Percentiles rank a stretch among this genome's conserved stretches.
Evolutionary conservation across 2,113 vertebrate genomes (phyloP).

Genomic region (Elephas maximus): DNA sequence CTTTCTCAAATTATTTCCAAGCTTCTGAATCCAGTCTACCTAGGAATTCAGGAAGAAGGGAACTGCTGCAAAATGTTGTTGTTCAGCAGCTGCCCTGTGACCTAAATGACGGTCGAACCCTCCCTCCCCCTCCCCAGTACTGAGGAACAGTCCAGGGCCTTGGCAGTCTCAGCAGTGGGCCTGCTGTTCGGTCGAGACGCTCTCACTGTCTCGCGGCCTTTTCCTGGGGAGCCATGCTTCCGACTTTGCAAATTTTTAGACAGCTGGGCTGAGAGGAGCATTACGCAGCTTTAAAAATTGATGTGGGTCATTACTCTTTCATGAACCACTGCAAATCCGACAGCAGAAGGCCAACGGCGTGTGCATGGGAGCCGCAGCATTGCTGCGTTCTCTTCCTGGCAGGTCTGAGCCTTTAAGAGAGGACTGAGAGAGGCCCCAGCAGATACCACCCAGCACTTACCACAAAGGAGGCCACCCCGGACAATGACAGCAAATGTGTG

Average conservation of each 20-base stretch:
- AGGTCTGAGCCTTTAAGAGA: slow-evolving; percentile 18
- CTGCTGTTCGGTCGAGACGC: background rate
- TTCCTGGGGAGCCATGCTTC: background rate
- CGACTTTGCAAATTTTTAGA: slow-evolving; percentile 66
- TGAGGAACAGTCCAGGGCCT: background rate
- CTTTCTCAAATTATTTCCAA: slow-evolving; percentile 13
- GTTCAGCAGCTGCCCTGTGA: background rate
- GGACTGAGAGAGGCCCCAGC: background rate
- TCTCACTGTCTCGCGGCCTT: background rate
- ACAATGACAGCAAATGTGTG: background rate
- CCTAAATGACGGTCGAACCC: background rate
- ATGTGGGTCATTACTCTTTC: slow-evolving; percentile 71
- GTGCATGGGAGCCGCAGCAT: accelerated
- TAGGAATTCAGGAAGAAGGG: background rate
- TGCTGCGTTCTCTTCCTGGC: background rate
- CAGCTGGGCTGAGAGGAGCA: slow-evolving; percentile 58
- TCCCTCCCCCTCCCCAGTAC: background rate
- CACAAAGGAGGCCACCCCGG: background rate
- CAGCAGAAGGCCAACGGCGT: slow-evolving; percentile 32
- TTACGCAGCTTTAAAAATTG: slow-evolving; percentile 74
- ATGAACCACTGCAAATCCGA: slow-evolving; percentile 66
- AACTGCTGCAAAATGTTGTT: background rate
- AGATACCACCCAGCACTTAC: background rate
- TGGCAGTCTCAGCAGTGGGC: background rate
- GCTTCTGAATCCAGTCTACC: background rate